These are phyloP conservation scores for Eupleurogrammus muticus DNA, from an alignment of 2,797 vertebrate species.

Conservation along the genomic window DNA sequence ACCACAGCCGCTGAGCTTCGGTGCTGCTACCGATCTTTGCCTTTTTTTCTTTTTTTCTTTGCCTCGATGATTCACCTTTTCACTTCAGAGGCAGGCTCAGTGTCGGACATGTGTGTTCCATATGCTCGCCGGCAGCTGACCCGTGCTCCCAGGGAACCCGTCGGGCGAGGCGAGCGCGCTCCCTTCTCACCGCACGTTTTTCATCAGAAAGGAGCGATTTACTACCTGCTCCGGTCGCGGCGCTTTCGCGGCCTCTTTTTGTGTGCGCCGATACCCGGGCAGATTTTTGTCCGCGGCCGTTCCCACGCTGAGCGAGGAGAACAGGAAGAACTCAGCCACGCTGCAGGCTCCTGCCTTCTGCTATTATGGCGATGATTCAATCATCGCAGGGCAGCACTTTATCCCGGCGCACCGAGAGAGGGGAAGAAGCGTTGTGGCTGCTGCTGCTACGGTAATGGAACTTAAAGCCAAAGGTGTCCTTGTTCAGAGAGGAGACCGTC, in stretches of 20 bases:
- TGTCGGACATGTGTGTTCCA: constrained; percentile 42
- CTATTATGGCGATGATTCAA: constrained; percentile 81
- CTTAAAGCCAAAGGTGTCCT: constrained; percentile 73
- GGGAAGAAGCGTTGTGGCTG: constrained; percentile 51
- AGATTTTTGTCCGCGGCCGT: constrained; percentile 72
- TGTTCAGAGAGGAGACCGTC: constrained; percentile 59
- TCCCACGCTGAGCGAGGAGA: constrained; percentile 77
- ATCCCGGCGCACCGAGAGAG: constrained; percentile 54
- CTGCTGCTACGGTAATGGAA: constrained; percentile 66
- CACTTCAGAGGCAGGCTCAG: constrained; percentile 5
- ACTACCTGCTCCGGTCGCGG: constrained; percentile 61
- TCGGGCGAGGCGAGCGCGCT: constrained; percentile 40
- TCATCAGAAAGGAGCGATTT: constrained; percentile 63
- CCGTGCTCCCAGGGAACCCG: constrained; percentile 32
- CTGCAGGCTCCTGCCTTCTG: constrained; percentile 81
- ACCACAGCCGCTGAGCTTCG: not conserved
- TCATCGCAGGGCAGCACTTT: constrained; percentile 69
- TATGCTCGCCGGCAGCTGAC: constrained; percentile 44
- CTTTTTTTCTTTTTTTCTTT: not conserved
- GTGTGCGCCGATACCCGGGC: constrained; percentile 66
- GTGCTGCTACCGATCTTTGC: not conserved
- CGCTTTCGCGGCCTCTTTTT: constrained; percentile 66
- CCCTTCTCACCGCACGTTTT: constrained; percentile 40
- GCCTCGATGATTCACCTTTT: constrained; percentile 50
- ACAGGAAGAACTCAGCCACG: constrained; percentile 77